Evolutionary conservation across 2,797 vertebrate species (phyloP).

Genomic region (Gouania willdenowi): DNA sequence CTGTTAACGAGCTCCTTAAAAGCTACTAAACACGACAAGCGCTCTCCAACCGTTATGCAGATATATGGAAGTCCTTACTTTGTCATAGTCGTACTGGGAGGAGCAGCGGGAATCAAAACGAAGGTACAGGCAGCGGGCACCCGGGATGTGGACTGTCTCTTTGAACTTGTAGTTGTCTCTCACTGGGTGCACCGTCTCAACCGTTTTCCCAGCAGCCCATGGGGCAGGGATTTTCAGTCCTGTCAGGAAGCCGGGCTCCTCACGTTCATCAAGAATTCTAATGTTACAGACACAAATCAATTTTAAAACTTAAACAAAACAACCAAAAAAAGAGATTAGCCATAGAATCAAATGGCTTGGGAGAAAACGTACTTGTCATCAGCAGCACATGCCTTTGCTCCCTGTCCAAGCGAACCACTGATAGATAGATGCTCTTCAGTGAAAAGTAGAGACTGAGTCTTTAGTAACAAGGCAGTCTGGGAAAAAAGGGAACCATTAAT

Average conservation of each 20-base stretch:
- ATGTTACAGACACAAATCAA: conserved; percentile 29
- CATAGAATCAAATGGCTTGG: no score
- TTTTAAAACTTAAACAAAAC: not conserved
- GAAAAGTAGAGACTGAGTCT: conserved; percentile 92
- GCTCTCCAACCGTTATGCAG: conserved; percentile 2
- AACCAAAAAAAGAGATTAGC: not conserved
- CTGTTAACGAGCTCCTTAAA: no score
- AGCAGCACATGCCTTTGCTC: conserved; percentile 74
- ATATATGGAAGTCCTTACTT: conserved; percentile 73
- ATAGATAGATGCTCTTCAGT: conserved; percentile 76
- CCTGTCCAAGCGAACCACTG: conserved; percentile 75
- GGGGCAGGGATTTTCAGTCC: conserved; percentile 97
- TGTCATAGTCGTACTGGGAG: conserved; percentile 98
- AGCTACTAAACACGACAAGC: conserved; percentile 1
- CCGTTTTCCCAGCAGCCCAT: conserved; percentile 97
- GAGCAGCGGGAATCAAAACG: conserved; percentile 97
- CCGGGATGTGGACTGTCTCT: conserved; percentile 96
- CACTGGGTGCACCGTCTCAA: conserved; percentile 96
- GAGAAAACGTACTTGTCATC: conserved; percentile 86
- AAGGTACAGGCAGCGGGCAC: conserved; percentile 94
- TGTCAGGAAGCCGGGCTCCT: conserved; percentile 95
- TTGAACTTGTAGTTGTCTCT: conserved; percentile 99
- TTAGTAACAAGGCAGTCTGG: conserved; percentile 93
- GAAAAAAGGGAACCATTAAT: conserved; percentile 18
- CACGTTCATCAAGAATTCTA: conserved; percentile 94